phyloP scores from a whole-genome alignment of 1,140 invertebrate genomes.

The Druon quercuslanigerum region DNA sequence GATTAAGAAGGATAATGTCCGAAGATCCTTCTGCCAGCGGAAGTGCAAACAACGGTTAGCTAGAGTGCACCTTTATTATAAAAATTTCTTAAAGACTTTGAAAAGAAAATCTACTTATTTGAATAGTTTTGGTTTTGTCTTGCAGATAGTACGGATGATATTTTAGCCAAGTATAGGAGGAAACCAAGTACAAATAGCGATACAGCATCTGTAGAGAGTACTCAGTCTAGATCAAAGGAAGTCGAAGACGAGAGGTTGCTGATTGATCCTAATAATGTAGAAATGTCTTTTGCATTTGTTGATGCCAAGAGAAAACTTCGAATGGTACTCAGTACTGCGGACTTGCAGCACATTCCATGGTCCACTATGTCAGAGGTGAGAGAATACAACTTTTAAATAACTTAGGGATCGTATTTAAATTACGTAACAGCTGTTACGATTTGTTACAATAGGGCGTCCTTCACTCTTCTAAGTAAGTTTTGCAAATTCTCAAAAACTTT shows the following conservation, averaged over 20 bases:
- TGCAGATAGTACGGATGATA: slow-evolving; percentile 90
- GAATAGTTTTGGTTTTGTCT: slow-evolving; percentile 10
- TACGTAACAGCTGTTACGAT: no score
- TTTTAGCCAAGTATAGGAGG: slow-evolving; percentile 94
- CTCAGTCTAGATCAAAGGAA: slow-evolving; percentile 69
- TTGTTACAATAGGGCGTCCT: no score
- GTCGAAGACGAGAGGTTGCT: slow-evolving; percentile 76
- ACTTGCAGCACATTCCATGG: slow-evolving; percentile 78
- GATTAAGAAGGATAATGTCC: slow-evolving; percentile 75
- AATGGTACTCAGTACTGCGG: slow-evolving; percentile 90
- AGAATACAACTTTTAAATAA: neutral
- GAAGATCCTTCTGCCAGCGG: slow-evolving; percentile 69
- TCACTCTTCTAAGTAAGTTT: no score
- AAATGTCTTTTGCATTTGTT: slow-evolving; percentile 81
- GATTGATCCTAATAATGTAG: slow-evolving; percentile 81
- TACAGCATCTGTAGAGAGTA: slow-evolving; percentile 72
- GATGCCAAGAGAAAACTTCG: slow-evolving; percentile 95
- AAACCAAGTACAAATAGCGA: slow-evolving; percentile 82
- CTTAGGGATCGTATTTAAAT: neutral
- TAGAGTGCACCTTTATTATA: neutral
- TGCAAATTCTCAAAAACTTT: no score
- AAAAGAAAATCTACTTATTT: slow-evolving; percentile 23
- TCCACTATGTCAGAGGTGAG: slow-evolving; percentile 65
- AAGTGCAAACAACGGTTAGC: slow-evolving; percentile 60
- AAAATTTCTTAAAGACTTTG: slow-evolving; percentile 14